Base-by-base conservation (phyloP, 2,113 vertebrate species). In the Fulmarus glacialis region DNA sequence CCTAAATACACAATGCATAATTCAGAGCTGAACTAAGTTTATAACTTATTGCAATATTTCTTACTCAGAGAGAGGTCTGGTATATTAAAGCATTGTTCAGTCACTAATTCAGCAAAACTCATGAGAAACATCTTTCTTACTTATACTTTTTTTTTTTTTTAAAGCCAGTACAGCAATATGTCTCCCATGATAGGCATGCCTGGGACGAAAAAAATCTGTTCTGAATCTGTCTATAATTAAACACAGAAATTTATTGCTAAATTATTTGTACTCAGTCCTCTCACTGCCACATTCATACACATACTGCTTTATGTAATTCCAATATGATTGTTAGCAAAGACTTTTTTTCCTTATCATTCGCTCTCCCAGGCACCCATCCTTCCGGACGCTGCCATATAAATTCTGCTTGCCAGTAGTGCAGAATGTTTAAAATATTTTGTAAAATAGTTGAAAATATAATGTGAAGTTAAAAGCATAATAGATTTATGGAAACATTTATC, bases 1-100 rank as follows among this genome's bases (percentile, higher is more conserved):
- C 94, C 93, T 98, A 98, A 98, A 82, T 98, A 98, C 97, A 98
- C 98, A 98, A 94, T 96, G 92, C 97, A 98, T 98, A 98, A 98
- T 98, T 98, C 98, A 98, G 97, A 93, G 95, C 93, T 98, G 97
- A 97, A 94, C 97, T 89, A 92, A 97, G 96, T 96, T 98, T 98
- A 98, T 95, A 97, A 93, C 92, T 96, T 95, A 91, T 95, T 93
- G 96, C 97, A 97, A 95, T 98, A 98, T 98, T 98, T 98, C 98
- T 59, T 82, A 93, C 83, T 96, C 71, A 71, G 89, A 78, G 73
- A 96, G 95, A 94, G 94, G 94, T 95, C 95, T 97, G 95, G 92
- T 97, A 94, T 96, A 97, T 97, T 96, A 97, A 97, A 95, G 91
- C 94, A 96, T 72, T 80, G 95, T 90, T 97, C 94, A 94, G 86